phyloP scores from a whole-genome alignment of 2,797 vertebrate genomes.

The Hirundo rustica region DNA sequence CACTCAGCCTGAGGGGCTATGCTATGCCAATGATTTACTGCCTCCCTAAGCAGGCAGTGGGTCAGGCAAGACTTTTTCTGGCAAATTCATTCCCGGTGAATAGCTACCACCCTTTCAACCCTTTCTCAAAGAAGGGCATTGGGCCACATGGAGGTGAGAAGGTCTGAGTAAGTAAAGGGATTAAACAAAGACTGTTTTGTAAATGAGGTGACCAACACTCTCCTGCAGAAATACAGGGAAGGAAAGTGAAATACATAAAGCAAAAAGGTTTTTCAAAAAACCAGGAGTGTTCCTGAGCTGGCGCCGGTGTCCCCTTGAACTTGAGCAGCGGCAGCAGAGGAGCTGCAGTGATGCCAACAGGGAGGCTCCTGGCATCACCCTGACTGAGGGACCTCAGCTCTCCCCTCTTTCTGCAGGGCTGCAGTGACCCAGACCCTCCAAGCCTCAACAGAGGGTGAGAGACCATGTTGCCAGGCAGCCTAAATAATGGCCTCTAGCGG shows the following conservation, averaged over 20 bases:
- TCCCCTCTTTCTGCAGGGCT: not conserved
- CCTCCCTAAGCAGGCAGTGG: not conserved
- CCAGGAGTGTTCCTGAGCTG: not conserved
- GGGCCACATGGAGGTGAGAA: not conserved
- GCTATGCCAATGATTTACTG: not conserved
- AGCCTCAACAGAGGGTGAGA: not conserved
- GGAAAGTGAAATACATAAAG: not conserved
- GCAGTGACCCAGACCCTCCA: not conserved
- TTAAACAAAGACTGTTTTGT: not conserved
- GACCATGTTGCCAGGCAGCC: not conserved
- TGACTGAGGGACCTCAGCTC: not conserved
- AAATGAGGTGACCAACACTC: not conserved
- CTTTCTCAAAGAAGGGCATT: not conserved
- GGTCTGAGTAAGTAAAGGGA: not conserved
- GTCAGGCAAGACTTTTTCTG: not conserved
- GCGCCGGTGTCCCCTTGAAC: not conserved
- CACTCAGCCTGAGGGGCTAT: not conserved
- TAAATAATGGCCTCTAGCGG: conserved; percentile 19
- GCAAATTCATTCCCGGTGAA: not conserved
- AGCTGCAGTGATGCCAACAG: not conserved
- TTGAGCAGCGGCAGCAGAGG: not conserved
- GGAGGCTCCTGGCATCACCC: not conserved
- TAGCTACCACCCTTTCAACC: not conserved
- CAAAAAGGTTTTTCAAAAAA: not conserved
- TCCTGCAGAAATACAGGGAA: not conserved